Evolutionary conservation across 2,113 vertebrate species (phyloP).

Genomic region (Hemichromis elongatus): DNA sequence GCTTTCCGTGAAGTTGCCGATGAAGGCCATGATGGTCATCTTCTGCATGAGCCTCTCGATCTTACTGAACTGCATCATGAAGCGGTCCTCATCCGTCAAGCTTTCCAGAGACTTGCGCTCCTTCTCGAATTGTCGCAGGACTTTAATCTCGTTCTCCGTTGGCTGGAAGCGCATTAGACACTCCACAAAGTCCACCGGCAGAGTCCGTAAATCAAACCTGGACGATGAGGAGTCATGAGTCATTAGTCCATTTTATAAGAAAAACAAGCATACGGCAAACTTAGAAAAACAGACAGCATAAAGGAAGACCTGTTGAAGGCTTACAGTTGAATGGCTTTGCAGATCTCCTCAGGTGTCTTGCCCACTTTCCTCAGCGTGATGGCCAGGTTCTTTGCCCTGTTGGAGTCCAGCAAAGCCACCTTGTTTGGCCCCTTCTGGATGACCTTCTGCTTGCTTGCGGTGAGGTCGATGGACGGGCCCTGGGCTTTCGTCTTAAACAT

Average conservation of each 20-base stretch:
- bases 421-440: slow-evolving; percentile 85
- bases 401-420: slow-evolving; percentile 89
- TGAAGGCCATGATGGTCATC: slow-evolving; percentile 94
- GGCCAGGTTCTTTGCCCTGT: slow-evolving; percentile 96
- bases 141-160: slow-evolving; percentile 84
- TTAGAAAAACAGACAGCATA: not conserved
- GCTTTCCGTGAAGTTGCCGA: slow-evolving; percentile 89
- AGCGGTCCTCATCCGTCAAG: slow-evolving; percentile 89
- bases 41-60: slow-evolving; percentile 91
- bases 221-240: not conserved
- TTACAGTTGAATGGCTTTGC: slow-evolving; percentile 90
- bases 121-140: slow-evolving; percentile 87
- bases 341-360: slow-evolving; percentile 89
- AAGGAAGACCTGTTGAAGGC: not conserved
- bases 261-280: not conserved
- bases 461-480: slow-evolving; percentile 83
- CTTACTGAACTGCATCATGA: slow-evolving; percentile 96
- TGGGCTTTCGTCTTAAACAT: slow-evolving; percentile 98
- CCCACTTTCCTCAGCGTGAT: slow-evolving; percentile 95
- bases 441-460: slow-evolving; percentile 82
- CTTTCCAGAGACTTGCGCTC: slow-evolving; percentile 87
- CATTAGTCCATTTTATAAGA: not conserved
- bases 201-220: slow-evolving; percentile 86
- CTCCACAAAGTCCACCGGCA: slow-evolving; percentile 91
- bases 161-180: slow-evolving; percentile 93